phyloP scores from a whole-genome alignment of 2,113 vertebrate species.

The Tetrax tetrax region DNA sequence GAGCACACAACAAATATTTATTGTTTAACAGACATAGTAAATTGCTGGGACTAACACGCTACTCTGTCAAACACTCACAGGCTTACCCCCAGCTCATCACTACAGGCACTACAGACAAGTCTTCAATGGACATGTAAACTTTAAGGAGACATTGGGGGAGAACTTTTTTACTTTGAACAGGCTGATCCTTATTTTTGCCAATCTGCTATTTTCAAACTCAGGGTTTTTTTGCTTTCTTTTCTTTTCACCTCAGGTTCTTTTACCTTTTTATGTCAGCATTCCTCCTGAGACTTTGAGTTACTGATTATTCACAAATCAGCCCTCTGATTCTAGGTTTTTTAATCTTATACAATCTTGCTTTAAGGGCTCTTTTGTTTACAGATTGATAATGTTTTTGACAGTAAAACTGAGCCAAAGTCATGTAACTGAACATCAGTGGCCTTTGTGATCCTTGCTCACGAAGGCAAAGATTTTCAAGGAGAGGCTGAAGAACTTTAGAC shows the following conservation, averaged over 20 bases:
- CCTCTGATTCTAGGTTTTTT: background rate
- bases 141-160: background rate
- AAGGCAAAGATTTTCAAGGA: background rate
- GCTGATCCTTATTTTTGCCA: background rate
- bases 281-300: background rate
- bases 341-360: background rate
- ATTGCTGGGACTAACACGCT: background rate
- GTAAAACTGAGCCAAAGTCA: background rate
- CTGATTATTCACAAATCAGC: background rate
- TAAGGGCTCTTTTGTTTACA: background rate
- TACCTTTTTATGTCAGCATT: background rate
- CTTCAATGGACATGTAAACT: background rate
- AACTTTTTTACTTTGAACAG: background rate
- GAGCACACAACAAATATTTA: background rate
- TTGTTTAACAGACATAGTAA: background rate
- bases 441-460: background rate
- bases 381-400: background rate
- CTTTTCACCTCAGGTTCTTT: background rate
- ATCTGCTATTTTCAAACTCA: background rate
- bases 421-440: background rate
- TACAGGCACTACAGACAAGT: background rate
- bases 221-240: background rate
- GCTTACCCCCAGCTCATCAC: background rate
- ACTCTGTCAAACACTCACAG: fast-evolving
- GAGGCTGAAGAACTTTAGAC: background rate